These are phyloP conservation scores for Etheostoma perlongum DNA, from an alignment of 2,797 vertebrate genomes.

Conservation along the genomic window DNA sequence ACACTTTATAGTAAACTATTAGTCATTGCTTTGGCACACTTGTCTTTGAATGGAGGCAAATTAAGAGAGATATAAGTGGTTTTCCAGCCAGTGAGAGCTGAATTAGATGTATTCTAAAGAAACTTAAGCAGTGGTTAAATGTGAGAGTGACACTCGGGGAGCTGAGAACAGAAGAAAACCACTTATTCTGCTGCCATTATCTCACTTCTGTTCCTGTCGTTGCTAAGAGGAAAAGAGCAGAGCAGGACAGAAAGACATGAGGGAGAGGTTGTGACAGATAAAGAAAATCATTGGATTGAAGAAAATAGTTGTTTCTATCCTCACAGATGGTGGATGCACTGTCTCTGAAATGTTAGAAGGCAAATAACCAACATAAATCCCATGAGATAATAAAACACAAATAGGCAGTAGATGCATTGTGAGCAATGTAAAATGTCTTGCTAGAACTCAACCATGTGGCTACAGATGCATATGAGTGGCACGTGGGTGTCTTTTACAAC, in stretches of 20 bases:
- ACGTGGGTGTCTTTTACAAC: constrained; percentile 40
- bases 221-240: constrained; percentile 11
- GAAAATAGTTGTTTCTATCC: constrained; percentile 9
- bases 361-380: constrained; percentile 33
- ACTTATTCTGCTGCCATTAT: background rate
- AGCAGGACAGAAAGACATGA: constrained; percentile 8
- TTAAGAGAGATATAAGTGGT: background rate
- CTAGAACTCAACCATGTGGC: constrained; percentile 21
- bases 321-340: constrained; percentile 10
- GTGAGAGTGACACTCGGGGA: constrained; percentile 20
- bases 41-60: constrained; percentile 24
- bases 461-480: constrained; percentile 14
- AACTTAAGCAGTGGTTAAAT: background rate
- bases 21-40: constrained; percentile 31
- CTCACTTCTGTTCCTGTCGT: constrained; percentile 28
- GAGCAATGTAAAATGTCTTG: constrained; percentile 12
- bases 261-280: constrained; percentile 10
- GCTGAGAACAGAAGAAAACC: background rate
- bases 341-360: background rate
- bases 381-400: background rate
- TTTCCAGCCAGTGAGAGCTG: constrained; percentile 5
- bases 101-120: constrained; percentile 1
- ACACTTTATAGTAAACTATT: constrained; percentile 54
- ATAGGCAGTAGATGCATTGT: constrained; percentile 13
- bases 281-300: constrained; percentile 11